phyloP scores from a whole-genome alignment of 2,888 invertebrate species.

The Taphrorychus bicolor region DNA sequence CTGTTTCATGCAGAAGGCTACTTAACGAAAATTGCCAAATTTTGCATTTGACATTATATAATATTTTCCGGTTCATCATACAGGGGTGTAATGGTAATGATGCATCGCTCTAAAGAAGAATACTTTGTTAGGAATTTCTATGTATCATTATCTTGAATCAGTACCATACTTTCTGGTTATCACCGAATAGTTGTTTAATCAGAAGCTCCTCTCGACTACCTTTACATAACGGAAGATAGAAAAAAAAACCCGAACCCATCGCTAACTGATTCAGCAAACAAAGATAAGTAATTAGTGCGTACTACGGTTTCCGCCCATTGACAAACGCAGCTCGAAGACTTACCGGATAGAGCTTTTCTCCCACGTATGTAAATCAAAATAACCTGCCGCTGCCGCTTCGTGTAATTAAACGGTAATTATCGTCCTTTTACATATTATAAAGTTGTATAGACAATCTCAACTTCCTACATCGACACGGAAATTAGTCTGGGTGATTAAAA shows the following conservation, averaged over 20 bases:
- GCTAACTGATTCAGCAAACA: constrained; percentile 16
- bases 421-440: constrained; percentile 12
- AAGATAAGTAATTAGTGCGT: constrained; percentile 25
- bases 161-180: no score
- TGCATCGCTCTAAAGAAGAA: no score
- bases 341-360: constrained; percentile 29
- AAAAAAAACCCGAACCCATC: constrained; percentile 4
- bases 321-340: constrained; percentile 6
- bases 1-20: no score
- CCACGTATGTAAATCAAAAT: constrained; percentile 31
- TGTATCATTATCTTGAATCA: no score
- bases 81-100: no score
- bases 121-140: no score
- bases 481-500: constrained; percentile 7
- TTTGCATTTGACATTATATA: no score
- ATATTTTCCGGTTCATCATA: no score
- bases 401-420: constrained; percentile 26
- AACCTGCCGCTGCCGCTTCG: constrained; percentile 23
- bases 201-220: no score
- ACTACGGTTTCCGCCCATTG: constrained; percentile 19
- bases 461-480: constrained; percentile 20
- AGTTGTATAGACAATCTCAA: constrained; percentile 4
- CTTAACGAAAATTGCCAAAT: no score
- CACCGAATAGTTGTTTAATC: no score
- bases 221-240: constrained; percentile 14